Evolutionary conservation across 2,797 vertebrate species (phyloP), one percentile per base, ranked within the genome.

Genomic region (Dipus sagitta): DNA sequence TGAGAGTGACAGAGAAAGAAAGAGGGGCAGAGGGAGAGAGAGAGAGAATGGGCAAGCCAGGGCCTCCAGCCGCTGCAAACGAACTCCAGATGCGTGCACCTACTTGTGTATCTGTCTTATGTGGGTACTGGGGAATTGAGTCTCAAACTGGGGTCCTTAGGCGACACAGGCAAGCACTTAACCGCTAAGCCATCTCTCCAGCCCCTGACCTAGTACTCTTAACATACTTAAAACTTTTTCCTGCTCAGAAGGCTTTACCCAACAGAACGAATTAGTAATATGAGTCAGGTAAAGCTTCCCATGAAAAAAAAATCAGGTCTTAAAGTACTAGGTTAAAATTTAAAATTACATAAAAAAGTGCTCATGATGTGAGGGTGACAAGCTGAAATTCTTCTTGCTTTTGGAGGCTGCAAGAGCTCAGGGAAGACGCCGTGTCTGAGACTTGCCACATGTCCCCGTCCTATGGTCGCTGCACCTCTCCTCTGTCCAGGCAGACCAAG

Each of bases 181-280:
- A 6, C 38, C 38, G 6, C 38, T 38, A 38, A 38, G 6, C 38
- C 38, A 38, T 38, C 38, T 38, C 38, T 38, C 38, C 38, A 38
- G 38, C 38, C 38, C 3, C 38, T 95, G 70, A 90, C 75, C 38
- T 72, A 90, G 86, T 0, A 0, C 8, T 91, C 60, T 79, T 87
- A 90, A 90, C 23, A 60, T 2, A 96, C 70, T 88, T 88, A 89
- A 47, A 87, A 96, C 70, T 30, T 93, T 85, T 90, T 93, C 52
- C 21, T 32, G 78, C 6, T 42, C 34, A 93, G 23, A 54, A 94
- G 70, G 54, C 15, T 91, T 91, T 62, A 58, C 75, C 75, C 58
- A 94, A 24, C 2, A 34, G 47, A 92, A 82, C 34, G 88, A 94
- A 8, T 95, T 32, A 82, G 18, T 3, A 58, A 84, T 72, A 85